Conservation (phyloP, 2,797 vertebrate genomes). For the Poliocrania exsul region DNA sequence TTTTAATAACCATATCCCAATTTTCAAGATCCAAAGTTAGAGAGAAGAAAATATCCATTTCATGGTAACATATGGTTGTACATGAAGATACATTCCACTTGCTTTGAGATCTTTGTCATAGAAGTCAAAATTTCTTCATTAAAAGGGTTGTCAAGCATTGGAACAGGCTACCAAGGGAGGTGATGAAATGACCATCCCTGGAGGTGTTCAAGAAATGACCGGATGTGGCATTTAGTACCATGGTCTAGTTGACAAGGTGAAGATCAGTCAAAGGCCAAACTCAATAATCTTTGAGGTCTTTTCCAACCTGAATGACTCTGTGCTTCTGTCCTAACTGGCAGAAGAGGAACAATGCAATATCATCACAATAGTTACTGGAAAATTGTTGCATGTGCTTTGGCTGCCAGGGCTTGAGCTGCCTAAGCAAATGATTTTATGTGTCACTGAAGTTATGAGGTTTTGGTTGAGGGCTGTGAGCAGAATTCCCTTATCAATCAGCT, state of each 20-base stretch:
- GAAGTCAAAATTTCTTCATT: background rate
- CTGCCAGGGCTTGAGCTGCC: background rate
- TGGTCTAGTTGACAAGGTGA: background rate
- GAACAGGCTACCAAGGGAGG: background rate
- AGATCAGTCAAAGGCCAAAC: background rate
- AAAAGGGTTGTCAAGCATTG: background rate
- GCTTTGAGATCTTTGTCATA: too few relatives aligned
- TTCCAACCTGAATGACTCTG: background rate
- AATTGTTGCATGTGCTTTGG: background rate
- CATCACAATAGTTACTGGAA: background rate
- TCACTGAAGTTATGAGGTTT: background rate
- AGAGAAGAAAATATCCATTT: too few relatives aligned
- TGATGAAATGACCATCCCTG: background rate
- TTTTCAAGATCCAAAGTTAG: too few relatives aligned
- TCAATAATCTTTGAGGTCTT: background rate
- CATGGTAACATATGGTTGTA: too few relatives aligned
- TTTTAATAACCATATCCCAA: too few relatives aligned
- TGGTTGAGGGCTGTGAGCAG: background rate
- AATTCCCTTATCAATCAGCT: background rate
- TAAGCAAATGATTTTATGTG: background rate
- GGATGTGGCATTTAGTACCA: background rate
- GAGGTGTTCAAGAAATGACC: background rate
- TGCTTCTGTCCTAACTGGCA: background rate
- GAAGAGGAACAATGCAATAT: background rate
- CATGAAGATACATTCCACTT: too few relatives aligned